Base-by-base conservation (phyloP, 2,113 vertebrate genomes). In the Bubo scandiacus region DNA sequence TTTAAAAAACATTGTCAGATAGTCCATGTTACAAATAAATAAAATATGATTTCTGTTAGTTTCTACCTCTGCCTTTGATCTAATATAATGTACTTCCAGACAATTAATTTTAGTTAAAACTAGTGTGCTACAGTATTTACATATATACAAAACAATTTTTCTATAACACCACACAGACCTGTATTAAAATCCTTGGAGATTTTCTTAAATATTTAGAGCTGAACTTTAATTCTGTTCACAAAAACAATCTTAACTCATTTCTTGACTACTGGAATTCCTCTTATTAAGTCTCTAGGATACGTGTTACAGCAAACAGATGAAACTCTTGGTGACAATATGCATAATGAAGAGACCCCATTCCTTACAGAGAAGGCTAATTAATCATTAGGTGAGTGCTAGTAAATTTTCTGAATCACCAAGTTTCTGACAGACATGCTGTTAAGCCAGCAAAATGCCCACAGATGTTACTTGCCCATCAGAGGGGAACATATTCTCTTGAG, bases 371-470 rank as follows among this genome's bases (percentile, higher is more conserved):
- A 96, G 95, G 96, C 96, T 98, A 98, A 98, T 97, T 97, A 98
- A 98, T 98, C 96, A 98, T 98, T 97, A 98, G 96, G 92, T 90
- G 90, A 97, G 92, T 92, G 95, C 92, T 93, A 96, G 96, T 95
- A 97, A 93, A 96, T 98, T 98, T 97, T 97, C 96, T 96, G 97
- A 97, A 96, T 96, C 97, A 97, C 97, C 94, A 96, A 81, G 91
- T 94, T 97, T 95, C 77, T 97, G 97, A 98, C 86, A 95, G 95
- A 95, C 94, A 90, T 0, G n/a, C 89, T 92, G 96, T 95, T 95
- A 96, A 97, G 79, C n/a, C 83, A 88, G 90, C 30, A 20, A 94
- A 96, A 95, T 92, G 94, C 80, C 94, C 79, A 15, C 95, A 96
- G 92, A 96, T 95, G 93, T 93, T 96, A 47, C 92, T 94, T 96